Conservation (phyloP, 2,888 invertebrate species). For the Seira ritae region DNA sequence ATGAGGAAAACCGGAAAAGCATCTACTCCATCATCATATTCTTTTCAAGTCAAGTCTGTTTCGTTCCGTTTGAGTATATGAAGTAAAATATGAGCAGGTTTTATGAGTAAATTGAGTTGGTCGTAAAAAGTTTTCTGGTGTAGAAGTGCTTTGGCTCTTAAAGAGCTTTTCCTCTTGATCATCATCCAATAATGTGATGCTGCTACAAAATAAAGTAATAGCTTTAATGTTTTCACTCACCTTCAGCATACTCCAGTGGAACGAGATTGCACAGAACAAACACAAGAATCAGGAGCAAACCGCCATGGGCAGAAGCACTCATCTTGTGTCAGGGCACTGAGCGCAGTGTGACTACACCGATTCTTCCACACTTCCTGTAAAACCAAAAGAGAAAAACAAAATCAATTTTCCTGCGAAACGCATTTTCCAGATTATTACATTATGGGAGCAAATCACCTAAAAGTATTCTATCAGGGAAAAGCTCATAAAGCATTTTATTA, state of each 20-base stretch:
- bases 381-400: constrained; percentile 53
- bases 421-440: background rate
- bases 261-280: constrained; percentile 70
- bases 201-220: too few relatives aligned
- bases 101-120: too few relatives aligned
- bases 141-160: background rate
- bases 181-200: too few relatives aligned
- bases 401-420: constrained; percentile 32
- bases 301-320: constrained; percentile 70
- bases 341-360: constrained; percentile 69
- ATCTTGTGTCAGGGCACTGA: constrained; percentile 67
- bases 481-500: background rate
- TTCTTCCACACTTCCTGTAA: constrained; percentile 70
- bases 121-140: too few relatives aligned
- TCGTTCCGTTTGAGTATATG: too few relatives aligned
- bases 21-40: too few relatives aligned
- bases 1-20: too few relatives aligned
- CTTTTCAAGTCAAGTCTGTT: too few relatives aligned
- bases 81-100: too few relatives aligned
- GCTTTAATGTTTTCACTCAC: constrained; percentile 60
- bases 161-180: background rate
- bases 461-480: background rate
- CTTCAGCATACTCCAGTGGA: constrained; percentile 73
- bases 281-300: constrained; percentile 71
- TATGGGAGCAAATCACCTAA: background rate